Evolutionary conservation across 1,140 invertebrate genomes (phyloP).

Genomic region (Anastrepha obliqua): DNA sequence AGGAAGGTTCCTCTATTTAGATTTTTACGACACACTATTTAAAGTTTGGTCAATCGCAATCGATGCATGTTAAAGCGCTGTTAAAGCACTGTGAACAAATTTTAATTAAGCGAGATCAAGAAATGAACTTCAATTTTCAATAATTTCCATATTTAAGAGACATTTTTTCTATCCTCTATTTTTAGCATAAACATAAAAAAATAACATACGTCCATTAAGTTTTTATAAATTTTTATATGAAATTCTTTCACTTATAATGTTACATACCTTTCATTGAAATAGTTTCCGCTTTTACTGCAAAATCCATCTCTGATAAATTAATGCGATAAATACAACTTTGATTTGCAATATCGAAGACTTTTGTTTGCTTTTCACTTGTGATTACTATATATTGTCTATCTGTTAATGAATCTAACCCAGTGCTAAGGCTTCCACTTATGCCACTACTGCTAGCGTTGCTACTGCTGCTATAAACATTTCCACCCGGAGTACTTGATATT

Average conservation of each 20-base stretch:
- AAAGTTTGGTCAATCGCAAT: no score
- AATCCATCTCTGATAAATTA: slow-evolving; percentile 89
- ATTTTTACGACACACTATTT: no score
- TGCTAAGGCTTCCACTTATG: slow-evolving; percentile 74
- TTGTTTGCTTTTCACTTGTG: slow-evolving; percentile 95
- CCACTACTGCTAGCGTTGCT: slow-evolving; percentile 69
- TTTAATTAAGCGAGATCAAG: no score
- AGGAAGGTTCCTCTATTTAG: no score
- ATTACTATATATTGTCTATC: slow-evolving; percentile 95
- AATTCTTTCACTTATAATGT: not conserved
- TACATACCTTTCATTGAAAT: slow-evolving; percentile 90
- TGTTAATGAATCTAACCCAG: slow-evolving; percentile 76
- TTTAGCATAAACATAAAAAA: no score
- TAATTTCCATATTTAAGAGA: no score
- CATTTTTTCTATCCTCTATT: no score
- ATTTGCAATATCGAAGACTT: slow-evolving; percentile 94
- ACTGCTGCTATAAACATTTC: slow-evolving; percentile 63
- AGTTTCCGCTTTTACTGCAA: slow-evolving; percentile 95
- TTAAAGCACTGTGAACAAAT: no score
- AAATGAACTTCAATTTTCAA: no score
- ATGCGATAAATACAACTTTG: slow-evolving; percentile 93
- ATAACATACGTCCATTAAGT: no score
- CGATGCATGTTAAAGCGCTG: no score
- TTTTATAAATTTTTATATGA: no score
- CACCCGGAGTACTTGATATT: slow-evolving; percentile 70